Evolutionary conservation across 37 sponge, comb jelly and placozoan species (phyloP), one percentile per base, ranked within the genome.

Genomic region (Haliclona indistincta): DNA sequence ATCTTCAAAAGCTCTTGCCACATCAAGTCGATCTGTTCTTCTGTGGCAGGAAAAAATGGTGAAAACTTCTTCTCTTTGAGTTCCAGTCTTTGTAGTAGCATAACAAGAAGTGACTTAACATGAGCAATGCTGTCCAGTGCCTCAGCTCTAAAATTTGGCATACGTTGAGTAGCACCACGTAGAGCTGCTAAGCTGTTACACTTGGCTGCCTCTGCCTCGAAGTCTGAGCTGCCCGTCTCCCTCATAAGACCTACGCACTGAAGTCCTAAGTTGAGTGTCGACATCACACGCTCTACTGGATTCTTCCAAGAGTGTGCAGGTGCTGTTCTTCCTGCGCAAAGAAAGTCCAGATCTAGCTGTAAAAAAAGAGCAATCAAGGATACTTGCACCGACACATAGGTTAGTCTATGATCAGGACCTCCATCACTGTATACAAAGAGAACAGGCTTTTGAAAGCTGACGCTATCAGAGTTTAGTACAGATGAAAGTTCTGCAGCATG

Each of bases 381-480:
- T 10, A 65, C 37, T 35, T 65, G 67, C 4, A 70, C 70, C 10
- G 44, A 41, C 8, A 70, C 22, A 34, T 70, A 70, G 35, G 70
- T 70, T 22, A 70, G 51, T 2, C 87, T 37, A 41, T 79, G 86
- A 28, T 87, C 88, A 29, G 88, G 88, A 23, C 82, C 82, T 22
- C 87, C 81, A 75, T 80, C 76, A 7, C 65, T 37, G 61, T 81
- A 81, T 26, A 87, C 29, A 67, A 69, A 70, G 36, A 86, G 64
- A 32, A 87, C 66, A 17, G 70, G 38, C 25, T 49, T 60, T n/a
- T n/a, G n/a, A n/a, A n/a, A n/a, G 23, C 37, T 42, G 8, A 19
- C 44, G 13, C 13, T 17, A 47, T 47, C 13, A 8, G 13, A 47
- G 8, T 47, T 47, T 13, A 47, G 8, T 17, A 47, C 49, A 38